Evolutionary conservation across 2,888 invertebrate species (phyloP).

Genomic region (Orgyia antiqua): DNA sequence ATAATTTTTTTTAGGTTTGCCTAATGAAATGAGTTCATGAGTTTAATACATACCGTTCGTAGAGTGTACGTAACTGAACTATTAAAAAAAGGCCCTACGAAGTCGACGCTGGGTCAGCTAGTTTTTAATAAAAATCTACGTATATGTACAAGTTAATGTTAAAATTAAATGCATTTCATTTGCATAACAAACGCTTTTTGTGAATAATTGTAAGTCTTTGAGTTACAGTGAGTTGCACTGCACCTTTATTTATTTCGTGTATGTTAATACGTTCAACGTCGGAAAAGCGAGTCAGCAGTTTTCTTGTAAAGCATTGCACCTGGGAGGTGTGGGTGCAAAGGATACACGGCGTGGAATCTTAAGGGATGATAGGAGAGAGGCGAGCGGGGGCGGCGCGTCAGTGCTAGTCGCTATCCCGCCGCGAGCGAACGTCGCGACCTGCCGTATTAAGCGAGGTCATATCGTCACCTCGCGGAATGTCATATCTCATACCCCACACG

Average conservation of each 20-base stretch:
- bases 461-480: conserved; percentile 30
- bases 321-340: conserved; percentile 50
- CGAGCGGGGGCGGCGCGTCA: conserved; percentile 51
- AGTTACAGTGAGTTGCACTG: conserved; percentile 30
- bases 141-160: no score
- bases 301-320: conserved; percentile 46
- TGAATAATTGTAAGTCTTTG: conserved; percentile 30
- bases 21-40: no score
- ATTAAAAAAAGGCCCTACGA: no score
- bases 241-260: conserved; percentile 59
- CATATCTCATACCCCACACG: conserved; percentile 28
- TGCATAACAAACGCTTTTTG: conserved; percentile 24
- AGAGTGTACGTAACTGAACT: no score
- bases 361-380: conserved; percentile 51
- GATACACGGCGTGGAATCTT: conserved; percentile 37
- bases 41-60: no score
- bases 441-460: conserved; percentile 26
- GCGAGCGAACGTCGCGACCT: conserved; percentile 57
- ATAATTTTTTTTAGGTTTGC: no score
- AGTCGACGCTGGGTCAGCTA: no score
- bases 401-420: conserved; percentile 62
- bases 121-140: no score
- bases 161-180: conserved; percentile 25
- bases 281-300: conserved; percentile 53
- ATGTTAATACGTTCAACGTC: conserved; percentile 60